These are phyloP conservation scores for Paradisaea rubra DNA, from an alignment of 2,113 vertebrate species.

Conservation along the genomic window DNA sequence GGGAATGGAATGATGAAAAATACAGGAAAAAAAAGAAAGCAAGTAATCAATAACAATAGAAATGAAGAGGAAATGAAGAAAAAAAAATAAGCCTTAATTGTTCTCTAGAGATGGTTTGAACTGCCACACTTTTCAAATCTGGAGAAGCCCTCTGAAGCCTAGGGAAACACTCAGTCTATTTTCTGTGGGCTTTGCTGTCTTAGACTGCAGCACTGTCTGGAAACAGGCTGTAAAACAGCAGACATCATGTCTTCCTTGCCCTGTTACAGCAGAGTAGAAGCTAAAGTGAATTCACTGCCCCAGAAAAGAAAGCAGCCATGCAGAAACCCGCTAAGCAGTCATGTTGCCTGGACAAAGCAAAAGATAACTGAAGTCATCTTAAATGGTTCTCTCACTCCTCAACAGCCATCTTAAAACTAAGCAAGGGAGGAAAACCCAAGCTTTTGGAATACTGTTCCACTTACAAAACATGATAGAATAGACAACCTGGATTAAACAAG, in stretches of 20 bases:
- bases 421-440: neutral
- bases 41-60: neutral
- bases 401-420: neutral
- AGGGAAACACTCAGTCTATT: neutral
- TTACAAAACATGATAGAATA: fast-evolving
- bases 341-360: neutral
- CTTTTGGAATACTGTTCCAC: neutral
- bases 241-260: neutral
- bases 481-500: neutral
- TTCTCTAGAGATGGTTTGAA: neutral
- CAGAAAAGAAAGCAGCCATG: neutral
- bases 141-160: neutral
- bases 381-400: neutral
- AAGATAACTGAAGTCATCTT: neutral
- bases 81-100: neutral
- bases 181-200: neutral
- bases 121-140: neutral
- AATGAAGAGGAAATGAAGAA: neutral
- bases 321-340: neutral
- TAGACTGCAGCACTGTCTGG: neutral
- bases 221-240: neutral
- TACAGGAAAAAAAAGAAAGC: neutral
- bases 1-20: neutral
- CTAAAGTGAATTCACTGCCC: neutral
- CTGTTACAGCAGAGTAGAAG: neutral